Conservation (phyloP, 2,888 invertebrate genomes). For the Noctua janthina region DNA sequence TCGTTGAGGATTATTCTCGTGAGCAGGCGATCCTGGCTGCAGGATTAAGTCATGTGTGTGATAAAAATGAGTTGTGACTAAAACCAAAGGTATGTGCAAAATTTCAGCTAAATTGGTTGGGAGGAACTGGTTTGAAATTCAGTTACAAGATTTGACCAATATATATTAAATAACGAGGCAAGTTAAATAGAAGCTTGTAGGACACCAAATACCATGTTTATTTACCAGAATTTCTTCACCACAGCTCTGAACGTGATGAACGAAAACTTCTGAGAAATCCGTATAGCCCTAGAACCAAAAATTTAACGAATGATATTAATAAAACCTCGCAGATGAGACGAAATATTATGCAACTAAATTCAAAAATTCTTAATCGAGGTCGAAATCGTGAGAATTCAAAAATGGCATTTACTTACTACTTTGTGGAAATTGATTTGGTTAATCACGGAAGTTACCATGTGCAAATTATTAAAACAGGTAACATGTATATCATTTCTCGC, state of each 20-base stretch:
- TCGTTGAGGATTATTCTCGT: no score
- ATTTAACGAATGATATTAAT: neutral
- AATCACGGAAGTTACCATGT: constrained; percentile 1
- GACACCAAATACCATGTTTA: neutral
- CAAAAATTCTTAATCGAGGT: constrained; percentile 9
- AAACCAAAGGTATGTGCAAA: no score
- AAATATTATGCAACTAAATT: neutral
- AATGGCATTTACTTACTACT: constrained; percentile 1
- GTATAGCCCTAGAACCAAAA: neutral
- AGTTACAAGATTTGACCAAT: neutral
- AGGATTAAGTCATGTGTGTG: no score
- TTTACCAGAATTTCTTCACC: neutral
- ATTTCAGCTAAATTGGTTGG: neutral
- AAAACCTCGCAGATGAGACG: neutral
- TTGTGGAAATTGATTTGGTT: constrained; percentile 27
- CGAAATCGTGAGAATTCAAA: constrained; percentile 24
- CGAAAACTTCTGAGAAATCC: neutral
- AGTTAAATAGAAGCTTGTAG: neutral
- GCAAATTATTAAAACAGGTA: neutral
- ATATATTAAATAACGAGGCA: neutral
- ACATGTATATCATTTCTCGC: neutral
- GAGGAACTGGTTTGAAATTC: neutral
- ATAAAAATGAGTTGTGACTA: no score
- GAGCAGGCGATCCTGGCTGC: no score
- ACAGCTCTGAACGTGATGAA: neutral